Evolutionary conservation across 2,888 invertebrate genomes (phyloP), one percentile per base, ranked within the genome.

Genomic region (Trichogramma evanescens): DNA sequence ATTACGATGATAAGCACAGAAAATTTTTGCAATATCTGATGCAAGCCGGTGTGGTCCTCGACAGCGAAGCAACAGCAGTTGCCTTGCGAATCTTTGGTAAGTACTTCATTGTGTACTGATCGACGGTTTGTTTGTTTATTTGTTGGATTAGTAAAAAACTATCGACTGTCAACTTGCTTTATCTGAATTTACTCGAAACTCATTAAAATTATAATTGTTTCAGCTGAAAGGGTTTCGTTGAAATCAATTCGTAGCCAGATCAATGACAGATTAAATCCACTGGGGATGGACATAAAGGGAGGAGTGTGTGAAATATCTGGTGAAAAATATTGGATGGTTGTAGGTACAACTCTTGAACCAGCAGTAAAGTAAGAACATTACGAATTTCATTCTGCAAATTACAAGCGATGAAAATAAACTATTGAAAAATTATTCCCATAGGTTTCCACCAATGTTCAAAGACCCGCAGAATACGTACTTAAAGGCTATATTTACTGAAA

Each of bases 271-370:
- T 62, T 77, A 52, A 65, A 67, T 10, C 63, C 67, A 7, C 55
- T 75, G 10, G 67, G 66, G 10, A 72, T 76, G 72, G 62, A 65
- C 50, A 66, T 77, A 4, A 71, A 71, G 63, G 62, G 64, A 40
- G 65, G 63, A 5, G 65, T 54, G 40, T 75, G 74, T 62, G 77
- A 77, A 68, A 52, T 74, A 13, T 71, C 72, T 10, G 74, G 76
- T 4, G 57, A 71, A 6, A 66, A 66, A 46, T 75, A 72, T 66
- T 77, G 75, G 74, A 57, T 69, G 39, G 63, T 76, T 5, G 56
- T 65, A 40, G 70, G 65, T 43, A 72, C 68, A 4, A 54, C 68
- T 0, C 55, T 69, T 10, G 68, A 72, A 53, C 68, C 69, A 49
- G 40, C 64, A 58, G 64, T 68, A 2, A 68, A 56, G 72, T 74